Conservation (phyloP, 2,888 invertebrate genomes). For the Myopa tessellatipennis region DNA sequence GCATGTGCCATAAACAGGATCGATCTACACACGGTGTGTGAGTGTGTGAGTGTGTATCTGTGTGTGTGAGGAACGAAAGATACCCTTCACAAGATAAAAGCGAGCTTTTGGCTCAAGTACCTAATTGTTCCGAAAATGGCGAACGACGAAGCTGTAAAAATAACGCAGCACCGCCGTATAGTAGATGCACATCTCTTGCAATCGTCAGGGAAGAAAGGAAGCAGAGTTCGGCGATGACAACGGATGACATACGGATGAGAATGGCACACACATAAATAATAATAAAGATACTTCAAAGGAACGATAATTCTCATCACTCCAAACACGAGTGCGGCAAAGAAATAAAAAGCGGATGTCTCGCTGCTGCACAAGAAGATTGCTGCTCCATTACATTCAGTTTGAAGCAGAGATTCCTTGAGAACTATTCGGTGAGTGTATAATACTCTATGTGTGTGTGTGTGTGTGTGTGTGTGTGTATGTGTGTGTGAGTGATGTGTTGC, state of each 20-base stretch:
- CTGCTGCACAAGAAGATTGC: neutral
- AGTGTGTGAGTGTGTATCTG: neutral
- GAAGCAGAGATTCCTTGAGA: too few relatives aligned
- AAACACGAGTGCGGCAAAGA: too few relatives aligned
- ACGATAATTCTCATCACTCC: too few relatives aligned
- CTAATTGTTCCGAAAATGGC: conserved; percentile 36
- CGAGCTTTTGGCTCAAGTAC: conserved; percentile 40
- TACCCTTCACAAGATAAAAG: neutral
- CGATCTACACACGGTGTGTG: neutral
- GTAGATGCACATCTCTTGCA: too few relatives aligned
- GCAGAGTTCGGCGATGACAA: too few relatives aligned
- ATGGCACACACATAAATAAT: too few relatives aligned
- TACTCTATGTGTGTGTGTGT: neutral
- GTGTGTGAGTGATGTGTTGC: neutral
- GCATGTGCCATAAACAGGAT: neutral
- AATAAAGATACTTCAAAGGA: too few relatives aligned
- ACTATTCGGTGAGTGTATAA: neutral
- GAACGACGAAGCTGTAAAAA: too few relatives aligned
- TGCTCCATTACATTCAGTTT: conserved; percentile 13
- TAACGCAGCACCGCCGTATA: too few relatives aligned
- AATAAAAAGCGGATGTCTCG: neutral
- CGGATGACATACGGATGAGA: too few relatives aligned
- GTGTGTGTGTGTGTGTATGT: neutral
- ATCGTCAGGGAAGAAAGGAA: too few relatives aligned
- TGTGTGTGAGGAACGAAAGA: too few relatives aligned